Evolutionary conservation across 1,140 invertebrate species (phyloP).

Genomic region (Panagrolaimus sp.): DNA sequence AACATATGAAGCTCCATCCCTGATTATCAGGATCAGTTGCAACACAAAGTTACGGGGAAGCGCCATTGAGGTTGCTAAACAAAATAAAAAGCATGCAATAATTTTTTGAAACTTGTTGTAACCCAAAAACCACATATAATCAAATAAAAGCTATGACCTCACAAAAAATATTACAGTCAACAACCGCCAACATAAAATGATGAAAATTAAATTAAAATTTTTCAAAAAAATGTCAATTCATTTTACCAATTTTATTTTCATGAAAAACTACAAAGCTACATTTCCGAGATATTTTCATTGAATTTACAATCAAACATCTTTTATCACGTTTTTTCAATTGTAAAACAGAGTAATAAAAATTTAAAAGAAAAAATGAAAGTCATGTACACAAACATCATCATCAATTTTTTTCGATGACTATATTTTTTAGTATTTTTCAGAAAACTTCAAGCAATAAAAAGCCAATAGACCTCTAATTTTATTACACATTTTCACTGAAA

Average conservation of each 20-base stretch:
- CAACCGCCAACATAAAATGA: not conserved
- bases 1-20: no score
- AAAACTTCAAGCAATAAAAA: not conserved
- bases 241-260: not conserved
- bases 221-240: not conserved
- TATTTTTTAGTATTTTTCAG: not conserved
- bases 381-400: no score
- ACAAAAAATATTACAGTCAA: not conserved
- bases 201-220: not conserved
- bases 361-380: no score
- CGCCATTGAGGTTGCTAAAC: no score
- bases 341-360: not conserved
- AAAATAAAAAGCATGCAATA: no score
- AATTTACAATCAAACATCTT: not conserved
- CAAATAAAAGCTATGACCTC: constrained; percentile 2
- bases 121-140: not conserved
- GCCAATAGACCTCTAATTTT: not conserved
- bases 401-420: not conserved
- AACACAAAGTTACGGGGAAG: no score
- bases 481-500: not conserved
- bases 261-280: not conserved
- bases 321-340: not conserved
- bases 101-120: not conserved
- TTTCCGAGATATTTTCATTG: not conserved
- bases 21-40: no score